phyloP scores from a whole-genome alignment of 2,113 vertebrate genomes.

The Solenodon paradoxus region DNA sequence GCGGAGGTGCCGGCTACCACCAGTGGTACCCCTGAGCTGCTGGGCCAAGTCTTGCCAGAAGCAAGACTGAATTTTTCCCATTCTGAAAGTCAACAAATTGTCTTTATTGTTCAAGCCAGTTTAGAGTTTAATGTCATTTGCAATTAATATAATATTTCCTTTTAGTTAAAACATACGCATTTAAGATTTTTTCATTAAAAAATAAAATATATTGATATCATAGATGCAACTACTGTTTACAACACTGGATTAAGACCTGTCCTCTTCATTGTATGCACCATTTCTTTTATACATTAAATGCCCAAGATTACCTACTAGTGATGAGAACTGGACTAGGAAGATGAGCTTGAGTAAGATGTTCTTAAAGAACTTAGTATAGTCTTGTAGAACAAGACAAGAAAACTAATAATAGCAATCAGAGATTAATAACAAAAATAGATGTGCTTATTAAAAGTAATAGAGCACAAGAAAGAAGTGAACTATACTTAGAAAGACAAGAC shows the following conservation, averaged over 20 bases:
- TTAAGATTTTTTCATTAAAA: neutral
- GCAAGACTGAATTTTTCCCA: neutral
- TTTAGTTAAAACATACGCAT: neutral
- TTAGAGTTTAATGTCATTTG: neutral
- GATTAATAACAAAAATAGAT: neutral
- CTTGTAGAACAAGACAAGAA: neutral
- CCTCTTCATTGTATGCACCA: neutral
- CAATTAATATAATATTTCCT: neutral
- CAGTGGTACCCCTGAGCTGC: neutral
- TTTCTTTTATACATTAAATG: neutral
- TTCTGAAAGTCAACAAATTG: neutral
- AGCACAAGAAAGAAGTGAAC: neutral
- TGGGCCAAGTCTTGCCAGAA: neutral
- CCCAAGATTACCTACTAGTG: neutral
- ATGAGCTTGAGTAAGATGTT: neutral
- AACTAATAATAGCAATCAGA: neutral
- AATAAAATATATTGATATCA: neutral
- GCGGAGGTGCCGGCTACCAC: fast-evolving
- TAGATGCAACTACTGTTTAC: neutral
- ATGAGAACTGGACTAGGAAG: neutral
- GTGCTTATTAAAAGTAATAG: neutral
- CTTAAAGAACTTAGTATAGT: neutral
- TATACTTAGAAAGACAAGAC: neutral
- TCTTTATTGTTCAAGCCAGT: neutral
- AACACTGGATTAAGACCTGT: neutral